Base-by-base conservation (phyloP, 2,888 invertebrate genomes). In the Phania funesta region DNA sequence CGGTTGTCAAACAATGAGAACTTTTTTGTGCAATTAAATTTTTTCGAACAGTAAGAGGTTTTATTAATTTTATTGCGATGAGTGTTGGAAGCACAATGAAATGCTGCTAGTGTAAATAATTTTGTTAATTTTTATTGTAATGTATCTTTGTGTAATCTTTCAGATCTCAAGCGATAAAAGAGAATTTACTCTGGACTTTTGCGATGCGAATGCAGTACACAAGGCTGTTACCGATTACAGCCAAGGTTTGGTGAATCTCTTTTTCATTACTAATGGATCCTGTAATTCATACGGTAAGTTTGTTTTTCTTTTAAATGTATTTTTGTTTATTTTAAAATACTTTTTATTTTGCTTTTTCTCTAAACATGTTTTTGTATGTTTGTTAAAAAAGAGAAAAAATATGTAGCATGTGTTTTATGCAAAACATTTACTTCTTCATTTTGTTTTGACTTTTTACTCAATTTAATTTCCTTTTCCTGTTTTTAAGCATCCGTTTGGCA, bases 141-240 rank as follows among this genome's bases (percentile, higher is more conserved):
- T 54, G 5, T 71, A 32, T 58, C 0, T 35, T 62, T 41, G 52
- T 68, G 8, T 16, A 4, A 44, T 48, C 22, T 73, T 73, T 41
- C 84, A 90, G 90, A 83, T 90, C 48, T 77, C 84, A 32, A 85
- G 84, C 32, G 86, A 84, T 50, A 82, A 84, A 18, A 82, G 77
- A 1, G 85, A 87, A 58, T 83, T 88, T 62, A 80, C 81, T 70
- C 79, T 91, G 44, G 86, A 89, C 77, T 85, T 90, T 26, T 91
- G 91, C 68, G 89, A 88, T 48, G 20, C 79, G 54, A 73, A 79
- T 2, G 26, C 58, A 9, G 84, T 87, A 81, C 88, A 86, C 67
- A 89, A 87, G 83, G 88, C 88, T 13, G 84, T 88, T 44, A 89
- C 90, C 29, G 90, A 91, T 84, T 91, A 90, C 65, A 87, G 90